Evolutionary conservation across 2,113 vertebrate species (phyloP).

Genomic region (Tachycineta bicolor): DNA sequence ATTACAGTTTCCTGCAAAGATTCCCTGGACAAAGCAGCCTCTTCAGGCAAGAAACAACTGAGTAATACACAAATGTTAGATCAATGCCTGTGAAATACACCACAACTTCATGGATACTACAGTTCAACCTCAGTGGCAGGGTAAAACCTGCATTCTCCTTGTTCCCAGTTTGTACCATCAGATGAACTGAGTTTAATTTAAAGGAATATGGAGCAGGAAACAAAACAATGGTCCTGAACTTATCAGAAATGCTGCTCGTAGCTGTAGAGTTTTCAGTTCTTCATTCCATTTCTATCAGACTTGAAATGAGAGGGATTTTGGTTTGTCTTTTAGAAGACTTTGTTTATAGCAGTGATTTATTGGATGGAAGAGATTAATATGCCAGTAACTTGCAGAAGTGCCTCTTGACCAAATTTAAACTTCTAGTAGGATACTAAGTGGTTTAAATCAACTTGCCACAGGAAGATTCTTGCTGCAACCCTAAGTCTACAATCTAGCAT

Average conservation of each 20-base stretch:
- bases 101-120: not conserved
- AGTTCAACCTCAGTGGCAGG: not conserved
- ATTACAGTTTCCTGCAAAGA: not conserved
- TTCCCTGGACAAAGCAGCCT: not conserved
- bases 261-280: not conserved
- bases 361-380: not conserved
- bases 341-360: not conserved
- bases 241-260: not conserved
- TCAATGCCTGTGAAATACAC: not conserved
- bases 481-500: not conserved
- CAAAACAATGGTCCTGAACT: not conserved
- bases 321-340: not conserved
- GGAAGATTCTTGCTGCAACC: constrained; percentile 4
- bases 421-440: not conserved
- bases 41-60: not conserved
- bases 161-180: not conserved
- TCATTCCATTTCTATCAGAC: not conserved
- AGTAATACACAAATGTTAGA: not conserved
- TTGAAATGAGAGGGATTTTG: not conserved
- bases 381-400: constrained; percentile 40
- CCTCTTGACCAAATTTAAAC: constrained; percentile 46
- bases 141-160: not conserved
- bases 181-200: not conserved
- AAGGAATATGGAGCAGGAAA: not conserved
- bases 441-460: not conserved